Evolutionary conservation across 64 coral and sea anemone genomes (phyloP).

Genomic region (Porites lutea): DNA sequence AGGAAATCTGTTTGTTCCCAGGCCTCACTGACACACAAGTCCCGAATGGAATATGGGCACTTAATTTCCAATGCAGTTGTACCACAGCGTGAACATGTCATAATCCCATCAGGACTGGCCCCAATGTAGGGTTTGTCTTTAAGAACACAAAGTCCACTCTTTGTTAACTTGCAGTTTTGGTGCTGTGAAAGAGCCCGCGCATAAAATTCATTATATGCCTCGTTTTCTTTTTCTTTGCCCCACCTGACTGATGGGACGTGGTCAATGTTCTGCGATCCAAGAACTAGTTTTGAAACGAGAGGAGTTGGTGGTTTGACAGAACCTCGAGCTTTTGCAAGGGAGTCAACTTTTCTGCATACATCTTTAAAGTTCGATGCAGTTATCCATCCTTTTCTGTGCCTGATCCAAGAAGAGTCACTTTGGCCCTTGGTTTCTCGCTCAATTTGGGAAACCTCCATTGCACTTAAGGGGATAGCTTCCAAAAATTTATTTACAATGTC

Average conservation of each 20-base stretch:
- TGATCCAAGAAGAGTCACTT: background rate
- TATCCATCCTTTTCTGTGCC: constrained; percentile 36
- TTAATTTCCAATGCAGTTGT: constrained; percentile 20
- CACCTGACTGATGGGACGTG: constrained; percentile 45
- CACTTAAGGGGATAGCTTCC: background rate
- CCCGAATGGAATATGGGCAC: constrained; percentile 41
- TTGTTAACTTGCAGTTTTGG: constrained; percentile 1
- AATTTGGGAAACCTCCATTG: background rate
- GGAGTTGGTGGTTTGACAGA: constrained; percentile 46
- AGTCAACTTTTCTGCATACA: constrained; percentile 34
- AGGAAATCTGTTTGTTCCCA: constrained; percentile 17
- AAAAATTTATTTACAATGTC: constrained; percentile 16
- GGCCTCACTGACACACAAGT: no score
- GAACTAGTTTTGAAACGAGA: constrained; percentile 4
- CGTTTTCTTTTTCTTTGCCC: constrained; percentile 26
- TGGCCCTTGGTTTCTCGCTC: constrained; percentile 52
- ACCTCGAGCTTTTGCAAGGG: background rate
- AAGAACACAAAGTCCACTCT: constrained; percentile 41
- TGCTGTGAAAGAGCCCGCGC: background rate
- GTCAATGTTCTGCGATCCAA: background rate
- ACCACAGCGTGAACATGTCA: constrained; percentile 40
- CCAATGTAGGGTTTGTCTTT: constrained; percentile 52
- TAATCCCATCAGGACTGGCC: constrained; percentile 51
- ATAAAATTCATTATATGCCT: constrained; percentile 32
- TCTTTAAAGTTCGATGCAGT: constrained; percentile 39